Evolutionary conservation across 2,888 invertebrate species (phyloP).

Genomic region (Drosophila mercatorum): DNA sequence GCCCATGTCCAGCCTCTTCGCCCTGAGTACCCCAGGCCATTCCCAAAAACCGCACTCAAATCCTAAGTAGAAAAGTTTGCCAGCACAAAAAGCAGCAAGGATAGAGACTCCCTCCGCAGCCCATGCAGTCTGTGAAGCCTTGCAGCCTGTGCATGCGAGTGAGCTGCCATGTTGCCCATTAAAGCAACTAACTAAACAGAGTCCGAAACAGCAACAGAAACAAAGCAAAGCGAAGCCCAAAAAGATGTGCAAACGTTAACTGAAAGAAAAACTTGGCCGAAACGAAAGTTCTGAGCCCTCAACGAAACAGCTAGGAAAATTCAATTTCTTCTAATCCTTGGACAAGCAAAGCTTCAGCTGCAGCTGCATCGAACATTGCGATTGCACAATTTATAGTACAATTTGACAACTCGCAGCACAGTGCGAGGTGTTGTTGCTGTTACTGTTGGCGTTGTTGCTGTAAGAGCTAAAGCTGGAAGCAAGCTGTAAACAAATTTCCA

Average conservation of each 20-base stretch:
- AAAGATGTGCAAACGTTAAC: slow-evolving; percentile 49
- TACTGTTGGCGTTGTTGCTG: background rate
- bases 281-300: slow-evolving; percentile 39
- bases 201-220: slow-evolving; percentile 33
- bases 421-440: slow-evolving; percentile 11
- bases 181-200: slow-evolving; percentile 65
- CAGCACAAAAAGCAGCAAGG: slow-evolving; percentile 34
- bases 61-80: slow-evolving; percentile 70
- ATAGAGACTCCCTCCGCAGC: slow-evolving; percentile 28
- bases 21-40: background rate
- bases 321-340: slow-evolving; percentile 67
- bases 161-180: slow-evolving; percentile 40
- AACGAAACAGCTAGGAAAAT: slow-evolving; percentile 47
- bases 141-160: slow-evolving; percentile 14
- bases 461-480: slow-evolving; percentile 27
- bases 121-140: slow-evolving; percentile 7
- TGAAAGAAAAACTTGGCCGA: slow-evolving; percentile 63
- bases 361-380: slow-evolving; percentile 39
- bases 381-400: slow-evolving; percentile 63
- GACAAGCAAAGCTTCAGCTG: slow-evolving; percentile 44
- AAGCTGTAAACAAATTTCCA: slow-evolving; percentile 65
- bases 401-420: slow-evolving; percentile 55
- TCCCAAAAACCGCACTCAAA: slow-evolving; percentile 60
- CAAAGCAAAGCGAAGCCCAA: slow-evolving; percentile 7
- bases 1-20: background rate